Evolutionary conservation across 2,113 vertebrate species (phyloP).

Genomic region (Parotia lawesii): DNA sequence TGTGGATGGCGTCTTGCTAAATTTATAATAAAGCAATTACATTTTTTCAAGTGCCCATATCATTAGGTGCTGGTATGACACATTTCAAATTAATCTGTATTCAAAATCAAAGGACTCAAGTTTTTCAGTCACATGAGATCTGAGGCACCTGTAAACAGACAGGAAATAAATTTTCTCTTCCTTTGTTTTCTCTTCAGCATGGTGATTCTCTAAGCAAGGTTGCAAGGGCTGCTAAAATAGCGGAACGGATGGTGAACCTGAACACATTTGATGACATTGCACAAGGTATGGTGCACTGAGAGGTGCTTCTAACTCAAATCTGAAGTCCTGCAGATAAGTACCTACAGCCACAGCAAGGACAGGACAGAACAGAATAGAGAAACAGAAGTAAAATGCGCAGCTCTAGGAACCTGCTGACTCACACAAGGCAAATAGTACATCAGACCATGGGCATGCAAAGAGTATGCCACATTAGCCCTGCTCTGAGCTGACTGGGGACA

Average conservation of each 20-base stretch:
- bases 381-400: background rate
- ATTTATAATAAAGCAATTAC: background rate
- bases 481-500: background rate
- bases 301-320: background rate
- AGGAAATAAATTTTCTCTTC: background rate
- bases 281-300: conserved; percentile 75
- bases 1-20: background rate
- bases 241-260: conserved; percentile 90
- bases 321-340: background rate
- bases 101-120: background rate
- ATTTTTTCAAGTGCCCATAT: background rate
- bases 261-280: conserved; percentile 87
- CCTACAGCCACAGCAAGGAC: background rate
- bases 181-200: conserved; percentile 58
- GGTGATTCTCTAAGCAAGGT: conserved; percentile 80
- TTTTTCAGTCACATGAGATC: background rate
- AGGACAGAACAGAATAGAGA: background rate
- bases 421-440: background rate
- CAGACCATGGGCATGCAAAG: background rate
- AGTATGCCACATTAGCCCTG: background rate
- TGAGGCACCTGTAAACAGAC: background rate
- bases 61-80: background rate
- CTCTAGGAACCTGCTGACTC: background rate
- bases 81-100: background rate
- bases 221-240: conserved; percentile 76